Evolutionary conservation across 2,113 vertebrate species (phyloP).

Genomic region (Oryzias celebensis): DNA sequence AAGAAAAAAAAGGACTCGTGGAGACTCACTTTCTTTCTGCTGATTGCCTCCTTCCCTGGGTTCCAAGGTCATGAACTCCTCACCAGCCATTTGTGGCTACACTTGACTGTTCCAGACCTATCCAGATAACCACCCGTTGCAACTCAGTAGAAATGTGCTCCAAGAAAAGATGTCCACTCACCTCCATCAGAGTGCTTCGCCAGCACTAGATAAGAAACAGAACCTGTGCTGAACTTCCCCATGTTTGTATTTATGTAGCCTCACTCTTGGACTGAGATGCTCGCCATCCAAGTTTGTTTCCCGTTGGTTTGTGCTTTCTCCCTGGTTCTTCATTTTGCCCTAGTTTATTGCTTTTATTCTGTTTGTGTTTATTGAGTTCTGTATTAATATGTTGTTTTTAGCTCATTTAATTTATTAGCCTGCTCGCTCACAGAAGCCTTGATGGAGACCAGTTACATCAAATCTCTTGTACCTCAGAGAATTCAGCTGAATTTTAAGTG

Average conservation of each 20-base stretch:
- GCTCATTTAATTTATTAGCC: conserved; percentile 74
- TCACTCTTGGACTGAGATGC: conserved; percentile 50
- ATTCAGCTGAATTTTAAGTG: conserved; percentile 28
- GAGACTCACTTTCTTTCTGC: conserved; percentile 49
- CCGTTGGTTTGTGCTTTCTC: not conserved
- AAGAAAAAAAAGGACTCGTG: conserved; percentile 31
- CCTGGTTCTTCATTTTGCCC: conserved; percentile 42
- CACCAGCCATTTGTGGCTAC: conserved; percentile 37
- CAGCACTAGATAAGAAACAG: conserved; percentile 23
- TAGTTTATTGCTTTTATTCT: conserved; percentile 48
- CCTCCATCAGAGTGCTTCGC: conserved; percentile 32
- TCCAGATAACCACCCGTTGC: conserved; percentile 47
- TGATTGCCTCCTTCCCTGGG: conserved; percentile 41
- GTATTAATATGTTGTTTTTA: conserved; percentile 65
- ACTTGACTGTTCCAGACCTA: conserved; percentile 53
- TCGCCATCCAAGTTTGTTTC: conserved; percentile 34
- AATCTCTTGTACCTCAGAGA: conserved; percentile 32
- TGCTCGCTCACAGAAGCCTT: conserved; percentile 50
- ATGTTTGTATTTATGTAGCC: conserved; percentile 59
- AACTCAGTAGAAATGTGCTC: conserved; percentile 49
- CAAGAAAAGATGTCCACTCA: conserved; percentile 43
- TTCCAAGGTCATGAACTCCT: conserved; percentile 37
- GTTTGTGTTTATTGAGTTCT: conserved; percentile 50
- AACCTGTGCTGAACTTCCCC: conserved; percentile 44
- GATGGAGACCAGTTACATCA: conserved; percentile 56